Evolutionary conservation across 2,113 vertebrate genomes (phyloP).

Genomic region (Colinus virginianus): DNA sequence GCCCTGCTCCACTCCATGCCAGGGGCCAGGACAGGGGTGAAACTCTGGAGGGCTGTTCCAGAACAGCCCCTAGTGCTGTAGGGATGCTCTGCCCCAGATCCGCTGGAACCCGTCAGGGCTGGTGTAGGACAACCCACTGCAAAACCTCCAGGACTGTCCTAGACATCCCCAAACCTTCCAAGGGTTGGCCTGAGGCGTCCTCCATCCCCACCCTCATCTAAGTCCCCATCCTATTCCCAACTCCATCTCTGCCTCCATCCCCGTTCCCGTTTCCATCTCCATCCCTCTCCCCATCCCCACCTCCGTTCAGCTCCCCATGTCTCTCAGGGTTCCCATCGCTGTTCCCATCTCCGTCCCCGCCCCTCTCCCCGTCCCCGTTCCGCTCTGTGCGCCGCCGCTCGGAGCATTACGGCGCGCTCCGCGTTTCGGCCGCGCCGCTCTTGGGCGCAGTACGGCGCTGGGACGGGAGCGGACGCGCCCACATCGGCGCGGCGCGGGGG

Average conservation of each 20-base stretch:
- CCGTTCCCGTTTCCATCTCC: no score
- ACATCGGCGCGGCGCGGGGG: not conserved
- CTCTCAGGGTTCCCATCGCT: not conserved
- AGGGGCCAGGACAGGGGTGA: not conserved
- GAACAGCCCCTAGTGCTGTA: not conserved
- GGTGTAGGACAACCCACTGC: not conserved
- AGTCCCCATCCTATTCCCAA: not conserved
- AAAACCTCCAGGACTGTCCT: not conserved
- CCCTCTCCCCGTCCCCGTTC: no score
- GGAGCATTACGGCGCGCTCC: not conserved
- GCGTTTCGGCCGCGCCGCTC: rapidly evolving
- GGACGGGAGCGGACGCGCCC: not conserved
- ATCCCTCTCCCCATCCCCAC: not conserved
- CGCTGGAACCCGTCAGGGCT: rapidly evolving
- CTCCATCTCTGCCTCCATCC: not conserved
- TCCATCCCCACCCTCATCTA: not conserved
- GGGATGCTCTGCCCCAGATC: not conserved
- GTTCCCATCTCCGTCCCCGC: not conserved
- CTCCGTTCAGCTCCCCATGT: not conserved
- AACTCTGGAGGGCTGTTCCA: not conserved
- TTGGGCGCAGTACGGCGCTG: not conserved
- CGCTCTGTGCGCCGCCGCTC: not conserved
- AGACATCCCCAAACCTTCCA: rapidly evolving
- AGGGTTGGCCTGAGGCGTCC: not conserved
- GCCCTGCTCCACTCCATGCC: not conserved